Percentiles rank a stretch among this genome's conserved stretches.
phyloP scores from a whole-genome alignment of 2,113 vertebrate species.

The Dicaeum eximium region DNA sequence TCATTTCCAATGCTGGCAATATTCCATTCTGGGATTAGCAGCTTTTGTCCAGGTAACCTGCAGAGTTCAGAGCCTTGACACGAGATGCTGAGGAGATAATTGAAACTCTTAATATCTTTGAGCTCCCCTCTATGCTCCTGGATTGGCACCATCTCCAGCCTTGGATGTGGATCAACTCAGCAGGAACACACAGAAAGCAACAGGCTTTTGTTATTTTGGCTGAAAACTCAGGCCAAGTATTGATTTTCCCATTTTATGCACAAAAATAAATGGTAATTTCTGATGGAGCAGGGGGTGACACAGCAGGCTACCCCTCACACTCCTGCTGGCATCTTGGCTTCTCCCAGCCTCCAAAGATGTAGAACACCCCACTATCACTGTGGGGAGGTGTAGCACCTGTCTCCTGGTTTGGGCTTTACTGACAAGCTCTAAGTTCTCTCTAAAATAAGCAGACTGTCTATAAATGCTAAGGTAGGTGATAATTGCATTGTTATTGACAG shows the following conservation, averaged over 20 bases:
- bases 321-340: not conserved
- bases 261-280: not conserved
- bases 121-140: not conserved
- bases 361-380: not conserved
- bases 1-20: not conserved
- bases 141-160: not conserved
- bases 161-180: not conserved
- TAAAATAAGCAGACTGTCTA: not conserved
- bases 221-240: not conserved
- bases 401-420: not conserved
- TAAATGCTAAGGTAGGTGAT: not conserved
- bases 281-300: not conserved
- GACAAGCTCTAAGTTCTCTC: not conserved
- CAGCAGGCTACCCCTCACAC: not conserved
- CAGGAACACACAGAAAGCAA: not conserved
- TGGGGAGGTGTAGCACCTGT: not conserved
- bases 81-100: not conserved
- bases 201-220: not conserved
- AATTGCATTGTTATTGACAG: not conserved
- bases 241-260: not conserved
- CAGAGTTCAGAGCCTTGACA: not conserved
- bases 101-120: not conserved
- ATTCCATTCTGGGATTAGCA: not conserved
- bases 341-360: not conserved
- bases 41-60: conserved; percentile 9